Evolutionary conservation across 1,140 invertebrate species (phyloP), one percentile per base, ranked within the genome.

Genomic region (Eurosta solidaginis): DNA sequence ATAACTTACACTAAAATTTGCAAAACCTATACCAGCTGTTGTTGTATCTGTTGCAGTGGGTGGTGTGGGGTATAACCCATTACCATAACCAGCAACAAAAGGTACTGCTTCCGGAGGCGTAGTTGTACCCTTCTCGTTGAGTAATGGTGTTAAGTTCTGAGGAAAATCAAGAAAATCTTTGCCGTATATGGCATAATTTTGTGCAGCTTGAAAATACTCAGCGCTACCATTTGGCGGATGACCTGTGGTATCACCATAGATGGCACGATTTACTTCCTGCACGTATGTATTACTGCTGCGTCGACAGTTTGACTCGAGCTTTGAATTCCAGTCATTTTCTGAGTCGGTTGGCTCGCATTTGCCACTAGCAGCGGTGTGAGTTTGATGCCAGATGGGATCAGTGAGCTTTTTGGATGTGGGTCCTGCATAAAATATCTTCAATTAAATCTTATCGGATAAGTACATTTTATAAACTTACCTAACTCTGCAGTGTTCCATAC

Each of bases 151-250:
- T 10, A 79, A 42, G 45, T 83, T 77, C 47, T 80, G 73, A 12
- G 81, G 81, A 59, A 83, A 83, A 77, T 83, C 83, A 0, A 82
- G 73, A 74, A 79, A 82, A 29, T 74, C 42, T 1, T 84, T 78
- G 4, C 83, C 83, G 7, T 68, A 78, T 0, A 86, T 40, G 0
- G 85, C 82, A 68, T 84, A 86, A 12, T 81, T 82, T 77, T 86
- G 82, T 22, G 85, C 85, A 3, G 85, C 85, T 79, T 83, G 82
- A 74, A 80, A 84, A 29, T 84, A 85, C 33, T 83, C 82, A 0
- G 40, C 73, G n/a, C 49, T 80, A 50, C 81, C 82, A n/a, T 79
- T 74, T 7, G 81, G 68, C 40, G 85, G 85, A 59, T 84, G 82
- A 0, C 81, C 83, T 0, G 52, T 77, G 5, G 54, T 80, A 22